Evolutionary conservation across 2,888 invertebrate genomes (phyloP), one percentile per base, ranked within the genome.

Genomic region (Drosophila suboccidentalis): DNA sequence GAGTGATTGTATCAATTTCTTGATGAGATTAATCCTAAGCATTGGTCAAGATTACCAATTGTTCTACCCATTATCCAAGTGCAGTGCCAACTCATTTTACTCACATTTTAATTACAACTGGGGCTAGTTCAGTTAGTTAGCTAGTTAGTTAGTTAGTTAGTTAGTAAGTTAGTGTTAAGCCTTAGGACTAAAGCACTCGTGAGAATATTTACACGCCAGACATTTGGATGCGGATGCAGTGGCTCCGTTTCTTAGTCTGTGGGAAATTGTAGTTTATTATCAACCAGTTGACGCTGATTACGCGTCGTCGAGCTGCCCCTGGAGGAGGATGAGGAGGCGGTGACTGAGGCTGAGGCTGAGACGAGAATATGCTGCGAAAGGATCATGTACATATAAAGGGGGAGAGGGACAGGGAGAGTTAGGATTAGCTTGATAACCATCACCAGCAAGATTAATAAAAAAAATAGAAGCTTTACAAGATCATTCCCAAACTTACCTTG

Each of bases 401-500:
- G 13, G 0, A 29, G 29, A 29, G 29, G 47, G 6, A n/a, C 10
- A 13, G n/a, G 8, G 4, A 38, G 32, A 44, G 13, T 55, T 43
- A 39, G 19, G 44, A 38, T 53, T 49, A 57, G 51, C 4, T 22
- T 26, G 36, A 36, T 39, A 61, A 54, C 87, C 84, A 62, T 38
- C 78, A 83, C 81, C 81, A 46, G 22, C 22, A 4, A 11, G 34
- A 43, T 2, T 15, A 22, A 39, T 11, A 2, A 3, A 26, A 26
- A 1, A 8, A 8, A 29, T 26, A 26, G 5, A 29, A 19, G 32
- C 15, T n/a, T 11, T 17, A 43, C 5, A 4, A 10, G 3, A 32
- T 32, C n/a, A 22, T 22, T n/a, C 11, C 29, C 19, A 32, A 8
- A 58, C 70, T 32, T 71, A 97, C 97, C 95, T 96, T 96, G 39